phyloP scores from a whole-genome alignment of 2,888 invertebrate species.

The Cheilosia urbana region DNA sequence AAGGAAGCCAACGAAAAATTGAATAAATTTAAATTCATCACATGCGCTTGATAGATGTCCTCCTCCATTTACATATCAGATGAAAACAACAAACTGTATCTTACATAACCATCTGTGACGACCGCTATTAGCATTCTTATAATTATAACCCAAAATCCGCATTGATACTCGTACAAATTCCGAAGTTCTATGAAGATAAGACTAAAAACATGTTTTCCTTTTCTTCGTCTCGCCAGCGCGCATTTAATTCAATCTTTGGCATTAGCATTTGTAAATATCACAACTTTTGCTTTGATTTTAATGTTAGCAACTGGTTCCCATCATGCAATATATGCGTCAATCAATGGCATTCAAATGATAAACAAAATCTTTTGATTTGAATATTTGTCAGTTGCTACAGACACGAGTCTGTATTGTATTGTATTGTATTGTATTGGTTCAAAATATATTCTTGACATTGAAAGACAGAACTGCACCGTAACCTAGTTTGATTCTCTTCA shows the following conservation, averaged over 20 bases:
- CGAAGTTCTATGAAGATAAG: conserved; percentile 38
- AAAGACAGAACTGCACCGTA: conserved; percentile 29
- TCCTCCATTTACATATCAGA: conserved; percentile 12
- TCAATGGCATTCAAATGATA: conserved; percentile 32
- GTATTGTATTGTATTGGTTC: too few relatives aligned
- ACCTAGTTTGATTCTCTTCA: conserved; percentile 27
- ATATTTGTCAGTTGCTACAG: neutral
- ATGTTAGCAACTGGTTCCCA: conserved; percentile 43
- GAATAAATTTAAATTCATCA: too few relatives aligned
- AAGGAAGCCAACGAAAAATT: neutral
- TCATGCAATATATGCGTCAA: neutral
- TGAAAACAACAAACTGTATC: neutral
- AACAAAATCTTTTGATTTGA: neutral
- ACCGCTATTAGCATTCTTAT: conserved; percentile 44
- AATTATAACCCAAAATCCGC: conserved; percentile 53
- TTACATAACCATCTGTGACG: conserved; percentile 9
- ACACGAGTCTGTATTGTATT: too few relatives aligned
- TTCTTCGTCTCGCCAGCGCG: conserved; percentile 9
- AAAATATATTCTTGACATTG: conserved; percentile 58
- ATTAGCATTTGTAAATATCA: conserved; percentile 48
- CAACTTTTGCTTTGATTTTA: conserved; percentile 47
- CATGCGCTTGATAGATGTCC: conserved; percentile 3
- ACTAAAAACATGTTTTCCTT: conserved; percentile 56
- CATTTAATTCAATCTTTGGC: conserved; percentile 48
- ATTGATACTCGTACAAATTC: conserved; percentile 10